phyloP scores from a whole-genome alignment of 2,797 vertebrate genomes.

The Poecilia wingei region DNA sequence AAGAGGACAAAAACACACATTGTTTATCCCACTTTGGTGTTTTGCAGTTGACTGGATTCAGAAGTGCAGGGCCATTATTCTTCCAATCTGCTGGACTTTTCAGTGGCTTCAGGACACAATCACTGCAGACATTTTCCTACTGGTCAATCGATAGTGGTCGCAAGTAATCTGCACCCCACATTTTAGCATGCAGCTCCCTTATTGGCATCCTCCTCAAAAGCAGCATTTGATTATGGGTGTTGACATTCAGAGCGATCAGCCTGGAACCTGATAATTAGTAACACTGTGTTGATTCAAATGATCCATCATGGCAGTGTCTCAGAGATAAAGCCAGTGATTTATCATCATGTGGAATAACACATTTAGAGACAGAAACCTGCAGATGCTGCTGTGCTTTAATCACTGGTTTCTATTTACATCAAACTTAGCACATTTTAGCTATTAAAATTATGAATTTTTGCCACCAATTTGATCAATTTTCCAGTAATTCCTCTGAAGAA shows the following conservation, averaged over 20 bases:
- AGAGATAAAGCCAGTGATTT: conserved; percentile 58
- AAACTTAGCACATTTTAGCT: background rate
- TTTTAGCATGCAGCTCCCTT: conserved; percentile 40
- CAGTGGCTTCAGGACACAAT: conserved; percentile 50
- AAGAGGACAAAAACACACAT: background rate
- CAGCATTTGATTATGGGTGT: conserved; percentile 61
- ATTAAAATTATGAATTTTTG: background rate
- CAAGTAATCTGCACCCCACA: conserved; percentile 63
- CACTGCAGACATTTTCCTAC: conserved; percentile 63
- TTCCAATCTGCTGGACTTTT: conserved; percentile 36
- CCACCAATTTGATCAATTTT: too few species aligned
- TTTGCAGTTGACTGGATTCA: conserved; percentile 21
- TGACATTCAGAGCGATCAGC: conserved; percentile 52
- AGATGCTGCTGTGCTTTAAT: conserved; percentile 7
- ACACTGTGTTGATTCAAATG: conserved; percentile 61
- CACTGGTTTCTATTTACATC: too few species aligned
- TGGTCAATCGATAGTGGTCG: conserved; percentile 70
- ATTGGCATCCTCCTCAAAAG: conserved; percentile 74
- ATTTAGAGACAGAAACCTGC: conserved; percentile 8
- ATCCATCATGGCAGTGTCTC: conserved; percentile 65
- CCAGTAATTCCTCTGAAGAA: background rate
- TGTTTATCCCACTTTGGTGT: conserved; percentile 10
- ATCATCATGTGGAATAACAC: conserved; percentile 54
- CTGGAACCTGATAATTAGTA: conserved; percentile 60
- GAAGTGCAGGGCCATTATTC: conserved; percentile 53